Percentiles rank a stretch among this genome's conserved stretches.
These are phyloP conservation scores for Euschistus heros DNA, from an alignment of 1,140 invertebrate species.

Conservation along the genomic window DNA sequence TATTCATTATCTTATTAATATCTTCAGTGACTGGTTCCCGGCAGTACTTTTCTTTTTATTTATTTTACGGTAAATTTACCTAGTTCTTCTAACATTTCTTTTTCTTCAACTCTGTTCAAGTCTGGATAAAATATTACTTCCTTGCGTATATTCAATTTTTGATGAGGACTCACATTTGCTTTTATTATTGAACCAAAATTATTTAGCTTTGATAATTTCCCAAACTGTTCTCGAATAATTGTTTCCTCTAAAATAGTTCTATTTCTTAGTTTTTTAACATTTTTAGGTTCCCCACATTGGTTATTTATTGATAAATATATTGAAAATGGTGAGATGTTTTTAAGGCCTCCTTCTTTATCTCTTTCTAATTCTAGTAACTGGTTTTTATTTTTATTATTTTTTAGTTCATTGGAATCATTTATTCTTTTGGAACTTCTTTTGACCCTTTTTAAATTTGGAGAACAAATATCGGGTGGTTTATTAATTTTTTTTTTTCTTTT, in stretches of 20 bases:
- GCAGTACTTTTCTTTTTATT: not conserved
- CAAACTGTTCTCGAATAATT: not conserved
- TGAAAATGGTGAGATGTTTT: not conserved
- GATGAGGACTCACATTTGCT: not conserved
- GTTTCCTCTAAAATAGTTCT: not conserved
- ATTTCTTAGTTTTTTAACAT: not conserved
- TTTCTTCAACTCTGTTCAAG: not conserved
- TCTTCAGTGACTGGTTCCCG: too few relatives aligned
- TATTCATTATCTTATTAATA: too few relatives aligned
- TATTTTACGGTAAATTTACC: not conserved
- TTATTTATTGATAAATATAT: not conserved
- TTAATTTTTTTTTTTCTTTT: too few relatives aligned
- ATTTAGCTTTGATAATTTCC: not conserved
- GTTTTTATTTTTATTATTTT: not conserved
- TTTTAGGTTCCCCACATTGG: not conserved
- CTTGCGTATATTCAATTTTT: too few relatives aligned
- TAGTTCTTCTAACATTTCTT: not conserved
- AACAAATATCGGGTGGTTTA: not conserved
- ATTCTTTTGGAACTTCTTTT: not conserved
- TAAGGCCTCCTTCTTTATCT: not conserved
- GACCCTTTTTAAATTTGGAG: not conserved
- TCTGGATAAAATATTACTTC: not conserved
- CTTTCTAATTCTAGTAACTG: slow-evolving; percentile 1
- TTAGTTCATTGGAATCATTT: too few relatives aligned
- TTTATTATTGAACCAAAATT: not conserved